Evolutionary conservation across 2,888 invertebrate genomes (phyloP).

Genomic region (Erpobdella octoculata): DNA sequence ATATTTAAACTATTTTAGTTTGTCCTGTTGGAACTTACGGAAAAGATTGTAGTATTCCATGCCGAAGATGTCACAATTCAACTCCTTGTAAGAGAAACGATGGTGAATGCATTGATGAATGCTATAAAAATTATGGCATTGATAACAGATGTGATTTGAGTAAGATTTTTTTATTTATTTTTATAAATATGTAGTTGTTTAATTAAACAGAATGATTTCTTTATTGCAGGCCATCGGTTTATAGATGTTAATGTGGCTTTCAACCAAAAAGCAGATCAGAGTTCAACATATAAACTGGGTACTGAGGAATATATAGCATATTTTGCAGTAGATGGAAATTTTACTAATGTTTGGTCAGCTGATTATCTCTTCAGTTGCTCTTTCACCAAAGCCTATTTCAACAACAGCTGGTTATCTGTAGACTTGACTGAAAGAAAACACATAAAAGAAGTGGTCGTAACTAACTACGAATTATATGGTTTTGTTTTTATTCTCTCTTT

Average conservation of each 20-base stretch:
- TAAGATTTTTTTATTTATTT: background rate
- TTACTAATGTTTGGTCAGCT: background rate
- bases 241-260: background rate
- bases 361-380: too few species aligned
- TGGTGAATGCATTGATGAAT: background rate
- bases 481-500: too few species aligned
- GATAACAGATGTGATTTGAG: background rate
- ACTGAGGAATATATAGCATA: background rate
- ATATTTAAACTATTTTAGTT: background rate
- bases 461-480: background rate
- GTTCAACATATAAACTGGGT: background rate
- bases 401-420: background rate
- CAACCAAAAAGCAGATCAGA: background rate
- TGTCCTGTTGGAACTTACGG: background rate
- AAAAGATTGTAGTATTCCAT: background rate
- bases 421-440: background rate
- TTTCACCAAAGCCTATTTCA: background rate
- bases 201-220: too few species aligned
- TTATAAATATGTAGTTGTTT: background rate
- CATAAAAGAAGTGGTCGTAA: background rate
- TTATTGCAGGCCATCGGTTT: too few species aligned
- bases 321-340: background rate
- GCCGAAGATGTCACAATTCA: background rate
- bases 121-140: background rate
- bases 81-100: background rate